phyloP scores from a whole-genome alignment of 2,113 vertebrate species.

The Rhagologus leucostigma region DNA sequence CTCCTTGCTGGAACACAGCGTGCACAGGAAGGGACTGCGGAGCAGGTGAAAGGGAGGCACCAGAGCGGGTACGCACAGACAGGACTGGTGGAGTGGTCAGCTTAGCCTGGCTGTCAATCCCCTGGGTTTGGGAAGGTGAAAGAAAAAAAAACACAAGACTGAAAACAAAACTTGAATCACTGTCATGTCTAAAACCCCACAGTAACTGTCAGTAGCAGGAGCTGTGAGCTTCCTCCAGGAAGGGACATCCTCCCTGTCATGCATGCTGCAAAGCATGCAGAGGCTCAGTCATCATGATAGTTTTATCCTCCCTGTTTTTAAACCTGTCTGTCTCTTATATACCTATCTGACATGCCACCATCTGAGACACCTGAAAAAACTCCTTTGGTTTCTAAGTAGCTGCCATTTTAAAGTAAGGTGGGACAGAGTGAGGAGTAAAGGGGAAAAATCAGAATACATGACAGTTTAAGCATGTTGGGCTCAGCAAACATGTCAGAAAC shows the following conservation, averaged over 20 bases:
- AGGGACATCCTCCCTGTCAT: not conserved
- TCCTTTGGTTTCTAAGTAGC: slow-evolving; percentile 8
- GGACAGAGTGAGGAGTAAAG: not conserved
- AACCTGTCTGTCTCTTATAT: not conserved
- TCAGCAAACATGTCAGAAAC: not conserved
- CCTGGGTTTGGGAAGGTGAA: not conserved
- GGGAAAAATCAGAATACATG: not conserved
- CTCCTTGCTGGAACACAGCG: not conserved
- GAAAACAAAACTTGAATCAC: not conserved
- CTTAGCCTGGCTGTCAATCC: not conserved
- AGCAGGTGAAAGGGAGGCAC: not conserved
- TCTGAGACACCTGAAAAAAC: not conserved
- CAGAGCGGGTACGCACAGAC: rapidly evolving
- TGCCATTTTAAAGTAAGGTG: not conserved
- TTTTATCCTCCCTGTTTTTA: not conserved
- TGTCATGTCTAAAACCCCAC: not conserved
- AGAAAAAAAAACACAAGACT: not conserved
- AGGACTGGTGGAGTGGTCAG: not conserved
- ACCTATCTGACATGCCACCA: not conserved
- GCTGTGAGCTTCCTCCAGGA: not conserved
- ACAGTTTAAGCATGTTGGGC: not conserved
- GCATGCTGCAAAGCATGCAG: rapidly evolving
- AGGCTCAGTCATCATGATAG: not conserved
- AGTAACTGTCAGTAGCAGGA: not conserved
- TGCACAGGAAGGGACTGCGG: rapidly evolving